Percentiles rank a stretch among this genome's conserved stretches.
phyloP scores from a whole-genome alignment of 1,140 invertebrate species.

The Caenorhabditis remanei region DNA sequence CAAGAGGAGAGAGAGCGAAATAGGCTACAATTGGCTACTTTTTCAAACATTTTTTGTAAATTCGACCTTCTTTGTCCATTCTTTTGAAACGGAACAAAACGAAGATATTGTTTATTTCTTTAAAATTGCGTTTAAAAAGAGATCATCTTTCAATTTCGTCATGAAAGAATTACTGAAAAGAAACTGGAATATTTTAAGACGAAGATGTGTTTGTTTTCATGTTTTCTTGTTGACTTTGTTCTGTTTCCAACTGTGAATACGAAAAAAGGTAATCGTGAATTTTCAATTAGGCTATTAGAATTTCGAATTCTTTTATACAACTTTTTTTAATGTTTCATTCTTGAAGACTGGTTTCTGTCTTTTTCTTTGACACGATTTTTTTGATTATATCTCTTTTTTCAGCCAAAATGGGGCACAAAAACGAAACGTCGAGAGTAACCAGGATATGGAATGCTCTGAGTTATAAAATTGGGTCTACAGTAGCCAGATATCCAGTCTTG shows the following conservation, averaged over 20 bases:
- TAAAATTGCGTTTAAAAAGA: neutral
- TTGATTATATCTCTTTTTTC: neutral
- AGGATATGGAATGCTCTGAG: constrained; percentile 43
- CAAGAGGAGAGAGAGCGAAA: neutral
- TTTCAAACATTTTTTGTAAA: neutral
- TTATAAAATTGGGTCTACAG: constrained; percentile 42
- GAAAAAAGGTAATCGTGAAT: neutral
- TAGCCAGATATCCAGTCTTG: constrained; percentile 29
- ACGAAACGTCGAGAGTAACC: constrained; percentile 36
- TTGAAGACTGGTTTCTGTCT: neutral
- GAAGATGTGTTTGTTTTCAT: constrained; percentile 28
- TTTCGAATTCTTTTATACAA: neutral
- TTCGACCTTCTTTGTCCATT: neutral
- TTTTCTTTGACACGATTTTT: neutral
- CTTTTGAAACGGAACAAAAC: neutral
- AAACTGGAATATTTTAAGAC: constrained; percentile 29
- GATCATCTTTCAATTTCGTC: neutral
- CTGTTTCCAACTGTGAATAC: neutral
- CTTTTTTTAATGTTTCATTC: neutral
- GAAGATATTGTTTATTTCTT: neutral
- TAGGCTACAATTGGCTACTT: constrained; percentile 7
- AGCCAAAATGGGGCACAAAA: constrained; percentile 29
- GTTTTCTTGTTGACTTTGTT: neutral
- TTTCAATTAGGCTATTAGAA: neutral
- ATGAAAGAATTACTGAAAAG: neutral